These are phyloP conservation scores for Zaprionus nigranus DNA, from an alignment of 1,140 invertebrate genomes.

Conservation along the genomic window DNA sequence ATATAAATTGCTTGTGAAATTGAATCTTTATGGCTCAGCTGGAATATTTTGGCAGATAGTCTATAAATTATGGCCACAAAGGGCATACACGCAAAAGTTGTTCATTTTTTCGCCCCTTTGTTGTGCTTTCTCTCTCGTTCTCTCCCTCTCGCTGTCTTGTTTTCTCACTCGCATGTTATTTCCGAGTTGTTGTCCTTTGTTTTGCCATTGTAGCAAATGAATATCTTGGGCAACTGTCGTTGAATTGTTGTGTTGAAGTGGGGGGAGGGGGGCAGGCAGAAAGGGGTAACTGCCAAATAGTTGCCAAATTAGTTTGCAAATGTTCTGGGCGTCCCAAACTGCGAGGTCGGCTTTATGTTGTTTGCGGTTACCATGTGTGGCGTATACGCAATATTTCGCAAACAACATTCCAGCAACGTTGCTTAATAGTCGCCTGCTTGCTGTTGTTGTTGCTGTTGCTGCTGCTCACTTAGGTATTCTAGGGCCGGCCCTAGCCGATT, in stretches of 20 bases:
- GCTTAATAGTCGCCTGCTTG: background rate
- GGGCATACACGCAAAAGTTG: slow-evolving; percentile 75
- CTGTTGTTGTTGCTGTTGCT: background rate
- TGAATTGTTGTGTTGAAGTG: slow-evolving; percentile 70
- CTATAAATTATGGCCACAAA: slow-evolving; percentile 83
- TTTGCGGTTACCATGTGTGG: slow-evolving; percentile 49
- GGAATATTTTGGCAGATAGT: slow-evolving; percentile 83
- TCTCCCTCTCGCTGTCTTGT: slow-evolving; percentile 24
- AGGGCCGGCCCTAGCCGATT: background rate
- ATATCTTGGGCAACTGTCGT: slow-evolving; percentile 64
- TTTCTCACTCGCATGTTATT: slow-evolving; percentile 48
- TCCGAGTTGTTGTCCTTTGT: slow-evolving; percentile 36
- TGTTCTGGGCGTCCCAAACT: slow-evolving; percentile 51
- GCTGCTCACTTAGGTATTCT: background rate
- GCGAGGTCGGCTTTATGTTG: slow-evolving; percentile 12
- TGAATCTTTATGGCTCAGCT: slow-evolving; percentile 83
- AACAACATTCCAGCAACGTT: slow-evolving; percentile 18
- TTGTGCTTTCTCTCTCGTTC: slow-evolving; percentile 21
- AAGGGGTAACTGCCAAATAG: slow-evolving; percentile 57
- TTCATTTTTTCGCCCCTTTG: slow-evolving; percentile 35
- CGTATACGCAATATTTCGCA: slow-evolving; percentile 62
- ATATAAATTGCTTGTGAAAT: slow-evolving; percentile 83
- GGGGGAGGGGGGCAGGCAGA: slow-evolving; percentile 16
- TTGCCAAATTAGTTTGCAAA: slow-evolving; percentile 80
- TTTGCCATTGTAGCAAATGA: slow-evolving; percentile 68